A percentile compares a stretch with the other conserved stretches of the same genome.
phyloP scores from a whole-genome alignment of 37 sponge, comb jelly and placozoan genomes.

The Ianthella basta region DNA sequence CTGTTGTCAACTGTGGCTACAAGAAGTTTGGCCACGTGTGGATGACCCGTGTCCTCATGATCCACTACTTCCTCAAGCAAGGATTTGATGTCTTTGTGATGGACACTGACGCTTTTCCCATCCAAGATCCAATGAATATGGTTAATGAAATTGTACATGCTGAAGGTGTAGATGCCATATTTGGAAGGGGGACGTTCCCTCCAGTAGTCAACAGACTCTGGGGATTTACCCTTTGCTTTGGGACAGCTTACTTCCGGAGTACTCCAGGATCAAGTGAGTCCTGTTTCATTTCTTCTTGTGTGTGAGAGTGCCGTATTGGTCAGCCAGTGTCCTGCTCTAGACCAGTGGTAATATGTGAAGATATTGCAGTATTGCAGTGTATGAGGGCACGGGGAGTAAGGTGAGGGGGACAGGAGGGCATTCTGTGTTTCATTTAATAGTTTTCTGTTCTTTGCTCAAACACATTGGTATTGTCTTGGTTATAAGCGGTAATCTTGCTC shows the following conservation, averaged over 20 bases:
- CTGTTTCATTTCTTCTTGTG: too few relatives aligned
- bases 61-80: background rate
- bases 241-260: conserved; percentile 13
- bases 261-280: conserved; percentile 8
- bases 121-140: background rate
- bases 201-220: background rate
- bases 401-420: too few relatives aligned
- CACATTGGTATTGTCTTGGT: too few relatives aligned
- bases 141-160: background rate
- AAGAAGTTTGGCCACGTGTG: background rate
- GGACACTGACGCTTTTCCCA: conserved; percentile 7
- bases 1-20: background rate
- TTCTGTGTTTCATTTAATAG: too few relatives aligned
- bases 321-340: too few relatives aligned
- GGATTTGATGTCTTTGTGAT: conserved; percentile 11
- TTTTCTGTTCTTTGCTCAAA: too few relatives aligned
- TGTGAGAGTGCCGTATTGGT: too few relatives aligned
- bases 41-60: conserved; percentile 2
- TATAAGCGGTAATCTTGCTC: too few relatives aligned
- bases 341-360: too few relatives aligned
- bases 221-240: conserved; percentile 23
- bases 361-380: too few relatives aligned
- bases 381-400: background rate
- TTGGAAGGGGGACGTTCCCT: conserved; percentile 27
- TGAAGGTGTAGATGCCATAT: background rate